Percentiles rank a stretch among this genome's conserved stretches.
phyloP scores from a whole-genome alignment of 2,888 invertebrate species.

The Caenorhabditis japonica region DNA sequence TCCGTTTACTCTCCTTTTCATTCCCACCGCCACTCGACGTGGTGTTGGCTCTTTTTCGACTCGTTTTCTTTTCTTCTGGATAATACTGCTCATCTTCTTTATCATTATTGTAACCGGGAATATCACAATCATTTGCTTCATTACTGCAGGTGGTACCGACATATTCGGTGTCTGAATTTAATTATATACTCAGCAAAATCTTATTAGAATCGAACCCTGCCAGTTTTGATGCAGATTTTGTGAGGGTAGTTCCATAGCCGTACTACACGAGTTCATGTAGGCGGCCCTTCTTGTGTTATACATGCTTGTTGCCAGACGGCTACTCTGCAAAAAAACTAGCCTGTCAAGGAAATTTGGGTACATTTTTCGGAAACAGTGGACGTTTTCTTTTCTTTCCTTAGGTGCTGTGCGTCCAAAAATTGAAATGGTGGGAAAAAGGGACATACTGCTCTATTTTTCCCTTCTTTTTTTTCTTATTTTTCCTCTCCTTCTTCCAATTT shows the following conservation, averaged over 20 bases:
- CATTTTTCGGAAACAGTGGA: too few relatives aligned
- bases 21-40: constrained; percentile 50
- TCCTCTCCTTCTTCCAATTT: too few relatives aligned
- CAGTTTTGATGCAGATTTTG: constrained; percentile 34
- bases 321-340: constrained; percentile 42
- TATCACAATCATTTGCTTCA: constrained; percentile 22
- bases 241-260: constrained; percentile 24
- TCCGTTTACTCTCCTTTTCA: constrained; percentile 49
- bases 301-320: constrained; percentile 52
- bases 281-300: constrained; percentile 49
- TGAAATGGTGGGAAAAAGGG: too few relatives aligned
- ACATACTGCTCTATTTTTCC: too few relatives aligned
- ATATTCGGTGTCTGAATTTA: constrained; percentile 30
- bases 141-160: constrained; percentile 11
- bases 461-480: too few relatives aligned
- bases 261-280: constrained; percentile 48
- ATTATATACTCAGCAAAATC: background rate
- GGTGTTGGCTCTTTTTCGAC: constrained; percentile 54
- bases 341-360: too few relatives aligned
- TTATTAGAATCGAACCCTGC: constrained; percentile 23
- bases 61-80: constrained; percentile 26
- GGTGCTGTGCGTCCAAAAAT: too few relatives aligned
- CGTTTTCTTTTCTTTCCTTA: too few relatives aligned
- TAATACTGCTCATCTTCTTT: constrained; percentile 24
- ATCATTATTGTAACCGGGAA: constrained; percentile 11